Conservation (phyloP, 2,888 invertebrate species). For the Macrophya alboannulata region DNA sequence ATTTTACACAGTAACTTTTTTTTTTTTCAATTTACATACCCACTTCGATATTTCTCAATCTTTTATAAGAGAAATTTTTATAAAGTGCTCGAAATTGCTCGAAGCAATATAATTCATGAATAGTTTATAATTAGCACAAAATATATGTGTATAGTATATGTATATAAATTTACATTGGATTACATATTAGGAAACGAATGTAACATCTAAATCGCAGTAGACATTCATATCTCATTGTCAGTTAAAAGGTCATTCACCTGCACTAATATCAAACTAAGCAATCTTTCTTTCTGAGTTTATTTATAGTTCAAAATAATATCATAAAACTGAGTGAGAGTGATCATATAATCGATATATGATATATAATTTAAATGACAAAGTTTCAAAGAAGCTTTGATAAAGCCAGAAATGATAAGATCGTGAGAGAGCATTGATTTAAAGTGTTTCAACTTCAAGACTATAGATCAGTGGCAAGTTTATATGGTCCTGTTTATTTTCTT, state of each 20-base stretch:
- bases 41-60: background rate
- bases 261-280: background rate
- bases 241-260: slow-evolving; percentile 15
- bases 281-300: background rate
- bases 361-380: slow-evolving; percentile 4
- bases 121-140: slow-evolving; percentile 9
- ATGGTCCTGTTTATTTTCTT: slow-evolving; percentile 33
- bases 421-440: slow-evolving; percentile 34
- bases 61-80: background rate
- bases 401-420: background rate
- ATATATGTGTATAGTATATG: slow-evolving; percentile 2
- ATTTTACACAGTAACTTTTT: background rate
- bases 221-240: slow-evolving; percentile 58
- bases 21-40: background rate
- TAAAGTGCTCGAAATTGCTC: background rate
- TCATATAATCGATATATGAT: background rate
- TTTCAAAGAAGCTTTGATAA: background rate
- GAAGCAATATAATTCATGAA: background rate
- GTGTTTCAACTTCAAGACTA: slow-evolving; percentile 30
- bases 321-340: background rate
- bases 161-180: slow-evolving; percentile 47
- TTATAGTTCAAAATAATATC: slow-evolving; percentile 9
- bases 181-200: slow-evolving; percentile 35
- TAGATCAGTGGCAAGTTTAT: slow-evolving; percentile 26
- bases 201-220: slow-evolving; percentile 43